Base-by-base conservation (phyloP, 2,113 vertebrate genomes). In the Collichthys lucidus region DNA sequence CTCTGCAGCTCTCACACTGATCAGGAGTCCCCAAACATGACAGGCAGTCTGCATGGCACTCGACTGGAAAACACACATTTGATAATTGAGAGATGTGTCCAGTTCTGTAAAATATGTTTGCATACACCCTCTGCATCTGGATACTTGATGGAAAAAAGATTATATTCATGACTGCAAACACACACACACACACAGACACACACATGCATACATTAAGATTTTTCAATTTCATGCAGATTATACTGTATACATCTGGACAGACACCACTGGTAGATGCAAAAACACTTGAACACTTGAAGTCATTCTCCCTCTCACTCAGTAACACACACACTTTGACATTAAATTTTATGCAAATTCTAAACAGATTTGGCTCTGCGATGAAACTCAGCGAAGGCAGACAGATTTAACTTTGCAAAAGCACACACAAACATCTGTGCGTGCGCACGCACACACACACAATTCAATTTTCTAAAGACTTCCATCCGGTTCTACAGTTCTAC, bases 1-100 rank as follows among this genome's bases (percentile, higher is more conserved):
- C 83, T 55, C 66, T 81, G 91, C 93, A 94, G 88, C 70, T 86
- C 11, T 89, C 83, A 26, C 93, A 94, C 29, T 74, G 83, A 42
- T 91, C 90, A 0, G 88, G 68, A 10, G 75, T 22, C 16, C 86
- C 90, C 4, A 50, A 57, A 55, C 93, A 94, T 0, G 87, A 79
- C 56, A 77, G 68, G 55, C 93, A 94, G 84, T 92, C 89, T 8
- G 57, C 31, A 0, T 89, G 88, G 63, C 93, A 94, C 11, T 24
- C 85, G 17, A 75, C 93, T 94, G 89, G 8, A 70, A 70, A 56
- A 64, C 10, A 69, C 50, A 74, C 47, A 60, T 47, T 47, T 17
- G 2, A 56, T 29, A 3, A 44, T 42, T 40, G 19, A 26, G 1
- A 20, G 1, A 24, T 42, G 16, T 57, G 10, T 8, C 16, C 12